phyloP scores from a whole-genome alignment of 1,140 invertebrate species.

The Bombus fervidus region DNA sequence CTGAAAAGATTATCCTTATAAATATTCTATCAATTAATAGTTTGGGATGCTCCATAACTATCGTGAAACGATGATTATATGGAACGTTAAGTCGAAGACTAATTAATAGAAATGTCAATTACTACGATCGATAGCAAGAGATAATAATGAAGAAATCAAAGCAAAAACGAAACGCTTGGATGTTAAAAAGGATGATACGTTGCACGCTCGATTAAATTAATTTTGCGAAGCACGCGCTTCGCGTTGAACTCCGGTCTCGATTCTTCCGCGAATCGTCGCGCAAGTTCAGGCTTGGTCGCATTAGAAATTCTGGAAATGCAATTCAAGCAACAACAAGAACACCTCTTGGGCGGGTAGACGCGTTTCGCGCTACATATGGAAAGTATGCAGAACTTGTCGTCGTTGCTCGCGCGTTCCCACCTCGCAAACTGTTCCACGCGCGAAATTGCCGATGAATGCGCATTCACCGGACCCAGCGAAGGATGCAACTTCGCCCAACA shows the following conservation, averaged over 20 bases:
- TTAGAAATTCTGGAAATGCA: slow-evolving; percentile 50
- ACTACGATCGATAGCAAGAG: too few relatives aligned
- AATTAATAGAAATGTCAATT: too few relatives aligned
- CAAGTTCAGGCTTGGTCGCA: background rate
- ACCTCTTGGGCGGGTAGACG: slow-evolving; percentile 37
- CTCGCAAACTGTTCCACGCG: slow-evolving; percentile 55
- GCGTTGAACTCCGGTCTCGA: background rate
- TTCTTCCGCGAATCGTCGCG: background rate
- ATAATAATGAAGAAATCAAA: too few relatives aligned
- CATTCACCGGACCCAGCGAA: slow-evolving; percentile 67
- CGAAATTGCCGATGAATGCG: slow-evolving; percentile 75
- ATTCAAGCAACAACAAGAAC: slow-evolving; percentile 57
- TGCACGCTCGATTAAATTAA: slow-evolving; percentile 1
- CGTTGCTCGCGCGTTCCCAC: slow-evolving; percentile 51
- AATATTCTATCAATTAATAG: too few relatives aligned
- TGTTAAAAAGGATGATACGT: background rate
- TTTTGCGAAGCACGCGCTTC: background rate
- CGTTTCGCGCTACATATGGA: slow-evolving; percentile 50
- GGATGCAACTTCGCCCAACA: slow-evolving; percentile 57
- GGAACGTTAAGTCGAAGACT: too few relatives aligned
- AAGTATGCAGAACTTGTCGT: slow-evolving; percentile 62
- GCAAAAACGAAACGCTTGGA: background rate
- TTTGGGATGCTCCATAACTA: too few relatives aligned
- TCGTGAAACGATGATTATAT: too few relatives aligned
- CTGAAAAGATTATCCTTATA: too few relatives aligned